Evolutionary conservation across 2,888 invertebrate species (phyloP), one percentile per base, ranked within the genome.

Genomic region (Dusona sp.): DNA sequence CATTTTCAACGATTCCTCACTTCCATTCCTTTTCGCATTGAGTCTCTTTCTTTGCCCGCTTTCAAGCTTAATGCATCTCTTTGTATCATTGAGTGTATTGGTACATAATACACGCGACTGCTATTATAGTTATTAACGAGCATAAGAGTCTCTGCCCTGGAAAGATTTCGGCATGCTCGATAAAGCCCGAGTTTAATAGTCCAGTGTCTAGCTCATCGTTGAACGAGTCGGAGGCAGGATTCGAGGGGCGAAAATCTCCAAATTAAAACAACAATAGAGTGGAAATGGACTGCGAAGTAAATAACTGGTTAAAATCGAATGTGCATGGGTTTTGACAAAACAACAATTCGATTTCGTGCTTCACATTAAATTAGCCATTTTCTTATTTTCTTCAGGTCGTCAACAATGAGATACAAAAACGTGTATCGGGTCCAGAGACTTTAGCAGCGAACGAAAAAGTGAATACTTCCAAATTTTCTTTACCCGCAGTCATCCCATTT

Each of bases 171-270:
- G 79, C 74, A 88, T 74, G 83, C 68, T 79, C 72, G 88, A 88
- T 88, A 87, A 85, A 80, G 42, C n/a, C 51, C 83, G 72, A 83
- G 85, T 87, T 88, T 87, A 87, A 88, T 88, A 85, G 85, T 77
- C 79, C 77, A 48, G 13, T 51, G 77, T 45, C 38, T 48, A 29
- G 65, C 54, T 54, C 48, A 16, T 54, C 51, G 48, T 36, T 54
- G 33, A 3, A 67, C 38, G 38, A 51, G 6, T 36, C 33, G 8
- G n/a, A 19, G 42, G n/a, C 3, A 29, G 65, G 36, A n/a, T 67
- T 38, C 11, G 65, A 67, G 38, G n/a, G 3, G 9, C 65, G n/a
- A 67, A 67, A n/a, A 9, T 38, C 65, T 67, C 4, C 7, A 9
- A 36, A 67, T 67, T 36, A 4, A 38, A n/a, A n/a, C 65, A 38